Percentiles rank a stretch among this genome's conserved stretches.
These are phyloP conservation scores for Sander lucioperca DNA, from an alignment of 2,113 vertebrate species.

Conservation along the genomic window DNA sequence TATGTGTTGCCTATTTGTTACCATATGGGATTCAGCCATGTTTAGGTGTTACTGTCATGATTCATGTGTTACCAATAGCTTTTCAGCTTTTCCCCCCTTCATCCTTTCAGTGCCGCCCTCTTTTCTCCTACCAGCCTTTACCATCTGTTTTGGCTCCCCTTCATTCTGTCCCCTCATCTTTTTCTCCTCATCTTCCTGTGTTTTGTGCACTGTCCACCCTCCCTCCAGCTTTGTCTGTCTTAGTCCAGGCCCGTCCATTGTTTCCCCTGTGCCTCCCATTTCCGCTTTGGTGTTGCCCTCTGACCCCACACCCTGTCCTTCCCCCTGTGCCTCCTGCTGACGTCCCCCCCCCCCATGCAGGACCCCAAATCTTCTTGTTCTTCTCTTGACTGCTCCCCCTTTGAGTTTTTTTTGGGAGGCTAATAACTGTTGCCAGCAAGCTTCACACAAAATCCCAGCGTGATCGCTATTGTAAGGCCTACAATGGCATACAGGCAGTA, in stretches of 20 bases:
- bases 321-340: conserved; percentile 55
- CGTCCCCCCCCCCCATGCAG: conserved; percentile 37
- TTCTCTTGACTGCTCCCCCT: conserved; percentile 76
- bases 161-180: conserved; percentile 79
- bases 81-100: conserved; percentile 56
- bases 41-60: conserved; percentile 51
- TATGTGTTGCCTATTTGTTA: conserved; percentile 4
- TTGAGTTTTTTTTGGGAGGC: conserved; percentile 74
- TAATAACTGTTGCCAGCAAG: conserved; percentile 84
- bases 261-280: conserved; percentile 74
- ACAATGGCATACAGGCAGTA: conserved; percentile 81
- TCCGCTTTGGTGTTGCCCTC: conserved; percentile 80
- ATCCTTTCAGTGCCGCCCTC: conserved; percentile 36
- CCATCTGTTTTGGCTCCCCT: conserved; percentile 81
- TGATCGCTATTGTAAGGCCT: conserved; percentile 79
- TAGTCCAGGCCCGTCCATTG: conserved; percentile 79
- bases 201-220: conserved; percentile 80
- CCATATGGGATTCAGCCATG: conserved; percentile 53
- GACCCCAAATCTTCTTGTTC: conserved; percentile 83
- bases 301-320: conserved; percentile 67
- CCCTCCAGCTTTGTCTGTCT: conserved; percentile 79
- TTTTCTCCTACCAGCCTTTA: conserved; percentile 71
- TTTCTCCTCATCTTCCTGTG: conserved; percentile 85
- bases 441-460: conserved; percentile 82
- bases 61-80: conserved; percentile 52